Evolutionary conservation across 2,888 invertebrate genomes (phyloP), one percentile per base, ranked within the genome.

Genomic region (Lepidochitona cinerea): DNA sequence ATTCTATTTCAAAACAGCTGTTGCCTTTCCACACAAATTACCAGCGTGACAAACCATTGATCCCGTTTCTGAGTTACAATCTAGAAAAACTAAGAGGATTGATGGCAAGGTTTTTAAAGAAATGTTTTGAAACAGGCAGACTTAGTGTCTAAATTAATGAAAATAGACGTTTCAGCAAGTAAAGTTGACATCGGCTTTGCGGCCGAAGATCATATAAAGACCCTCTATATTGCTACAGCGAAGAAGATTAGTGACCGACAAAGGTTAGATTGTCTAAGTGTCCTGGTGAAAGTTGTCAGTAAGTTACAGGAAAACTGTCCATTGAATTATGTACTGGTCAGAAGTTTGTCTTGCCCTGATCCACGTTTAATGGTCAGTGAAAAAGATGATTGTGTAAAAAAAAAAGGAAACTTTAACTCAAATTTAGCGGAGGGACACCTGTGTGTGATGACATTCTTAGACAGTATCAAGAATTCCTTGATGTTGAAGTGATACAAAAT

Each of bases 41-140:
- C 23, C 70, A 70, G 54, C 18, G 29, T 9, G 53, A 53, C 54
- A 54, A 52, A 49, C 70, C 70, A 12, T 53, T 70, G 70, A n/a
- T 29, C 4, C 70, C 70, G 1, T 53, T 53, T 18, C 12, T 70
- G 4, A 54, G 29, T 35, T 12, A 49, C 5, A 54, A 70, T 26
- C 32, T 70, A 14, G 32, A 26, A 14, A 33, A 18, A 7, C n/a
- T 59, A 29, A 1, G 23, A 1, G 14, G 23, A 29, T 4, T 14
- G 4, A 14, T 59, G 12, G 4, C 9, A 26, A 1, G 32, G 26
- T 29, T 23, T 29, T 59, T 7, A 14, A 9, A 29, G 4, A 59
- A 59, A 59, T 26, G 9, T 26, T 4, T 1, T 49, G 49, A 49
- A 7, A 2, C 12, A 59, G 12, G 32, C 59, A 23, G 23, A 23